Percentiles rank a stretch among this genome's conserved stretches.
Evolutionary conservation across 2,888 invertebrate genomes (phyloP).

Genomic region (Tanytarsus gracilentus): DNA sequence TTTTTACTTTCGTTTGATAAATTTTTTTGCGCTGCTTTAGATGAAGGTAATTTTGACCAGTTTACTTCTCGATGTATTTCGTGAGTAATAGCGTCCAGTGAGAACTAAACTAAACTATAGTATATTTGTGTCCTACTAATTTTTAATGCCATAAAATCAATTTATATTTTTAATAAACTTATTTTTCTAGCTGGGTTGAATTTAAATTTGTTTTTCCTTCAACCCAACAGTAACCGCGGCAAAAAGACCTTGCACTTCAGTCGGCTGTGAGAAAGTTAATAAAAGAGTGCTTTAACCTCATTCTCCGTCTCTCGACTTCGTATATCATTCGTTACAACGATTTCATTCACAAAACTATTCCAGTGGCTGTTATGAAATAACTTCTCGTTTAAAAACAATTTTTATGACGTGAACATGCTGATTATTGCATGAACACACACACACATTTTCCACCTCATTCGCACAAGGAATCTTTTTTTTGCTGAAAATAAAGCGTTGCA

Average conservation of each 20-base stretch:
- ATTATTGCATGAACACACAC: not conserved
- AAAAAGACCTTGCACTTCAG: conserved; percentile 9
- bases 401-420: not conserved
- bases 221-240: not conserved
- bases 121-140: no score
- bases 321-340: not conserved
- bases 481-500: not conserved
- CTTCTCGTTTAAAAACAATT: not conserved
- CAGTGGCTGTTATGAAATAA: not conserved
- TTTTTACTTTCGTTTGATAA: conserved; percentile 8
- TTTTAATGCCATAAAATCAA: no score
- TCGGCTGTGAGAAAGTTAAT: conserved; percentile 3
- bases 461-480: not conserved
- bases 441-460: not conserved
- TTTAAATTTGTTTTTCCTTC: no score
- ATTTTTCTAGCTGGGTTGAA: no score
- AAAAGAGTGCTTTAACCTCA: not conserved
- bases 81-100: no score
- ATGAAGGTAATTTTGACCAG: no score
- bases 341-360: not conserved
- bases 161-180: no score
- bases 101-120: no score
- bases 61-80: no score
- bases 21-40: no score
- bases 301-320: not conserved